Evolutionary conservation across 2,888 invertebrate genomes (phyloP), one percentile per base, ranked within the genome.

Genomic region (Scaeva pyrastri): DNA sequence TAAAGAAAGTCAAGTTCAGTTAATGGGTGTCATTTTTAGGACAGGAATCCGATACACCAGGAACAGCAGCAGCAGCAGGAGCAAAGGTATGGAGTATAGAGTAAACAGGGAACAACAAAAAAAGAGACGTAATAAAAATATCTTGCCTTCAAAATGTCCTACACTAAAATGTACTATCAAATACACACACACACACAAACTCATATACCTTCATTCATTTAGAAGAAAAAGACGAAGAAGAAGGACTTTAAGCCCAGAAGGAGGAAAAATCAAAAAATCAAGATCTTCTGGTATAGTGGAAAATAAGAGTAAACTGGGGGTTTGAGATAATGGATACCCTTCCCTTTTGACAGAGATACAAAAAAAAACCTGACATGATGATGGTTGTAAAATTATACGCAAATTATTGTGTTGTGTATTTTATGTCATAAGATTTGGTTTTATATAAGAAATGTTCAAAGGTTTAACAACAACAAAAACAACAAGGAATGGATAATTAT

Each of bases 1-100:
- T 56, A 66, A 78, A 48, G 71, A 81, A 82, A 86, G 82, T 86
- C 86, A 86, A 86, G 86, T 86, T 86, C 86, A 82, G 74, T 82
- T 82, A 86, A 86, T 86, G 77, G 82, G 74, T 86, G 82, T 82
- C 86, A 82, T 78, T 82, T 78, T 82, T 86, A 71, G 82, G 82
- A 50, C 77, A 74, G 82, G 74, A 82, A 86, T 86, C 81, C 76
- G 81, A 85, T 85, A 85, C 74, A 74, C 21, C 41, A 50, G 48
- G n/a, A n/a, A n/a, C n/a, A n/a, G n/a, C n/a, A n/a, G n/a, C n/a
- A n/a, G n/a, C n/a, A n/a, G n/a, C n/a, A n/a, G n/a, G n/a, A n/a
- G n/a, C n/a, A n/a, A n/a, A n/a, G 71, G 14, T 36, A 31, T 31
- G 52, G 19, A 68, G 68, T 52, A 31, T 5, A 8, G 68, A 68